Conservation (phyloP, 2,113 vertebrate genomes). For the Oryzias celebensis region DNA sequence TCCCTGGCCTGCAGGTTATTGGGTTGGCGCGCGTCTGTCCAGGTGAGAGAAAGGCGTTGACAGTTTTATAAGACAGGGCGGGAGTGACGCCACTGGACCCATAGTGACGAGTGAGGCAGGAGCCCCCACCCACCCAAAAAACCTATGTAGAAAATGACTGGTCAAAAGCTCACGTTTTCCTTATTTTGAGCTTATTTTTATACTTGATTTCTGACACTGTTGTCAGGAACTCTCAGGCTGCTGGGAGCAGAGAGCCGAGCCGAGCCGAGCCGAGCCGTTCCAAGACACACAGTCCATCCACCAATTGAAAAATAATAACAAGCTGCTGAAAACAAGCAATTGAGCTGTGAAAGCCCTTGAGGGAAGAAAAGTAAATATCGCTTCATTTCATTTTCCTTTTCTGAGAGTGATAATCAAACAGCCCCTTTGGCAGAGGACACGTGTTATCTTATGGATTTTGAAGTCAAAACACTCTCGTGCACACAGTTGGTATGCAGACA, state of each 20-base stretch:
- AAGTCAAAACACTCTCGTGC: constrained; percentile 64
- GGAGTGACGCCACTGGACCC: constrained; percentile 68
- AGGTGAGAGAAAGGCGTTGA: constrained; percentile 76
- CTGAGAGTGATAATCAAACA: constrained; percentile 70
- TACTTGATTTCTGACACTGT: too few species aligned
- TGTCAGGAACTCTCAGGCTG: too few species aligned
- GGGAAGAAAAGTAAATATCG: constrained; percentile 74
- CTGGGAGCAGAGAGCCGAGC: constrained; percentile 43
- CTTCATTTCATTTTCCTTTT: constrained; percentile 71
- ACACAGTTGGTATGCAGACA: constrained; percentile 53
- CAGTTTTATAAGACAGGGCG: constrained; percentile 72
- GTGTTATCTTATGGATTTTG: constrained; percentile 68
- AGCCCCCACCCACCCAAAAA: constrained; percentile 9
- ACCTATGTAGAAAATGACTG: too few species aligned
- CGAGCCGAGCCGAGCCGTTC: constrained; percentile 43
- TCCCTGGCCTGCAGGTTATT: not conserved
- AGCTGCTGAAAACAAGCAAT: constrained; percentile 77
- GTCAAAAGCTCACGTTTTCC: too few species aligned
- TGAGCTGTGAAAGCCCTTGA: constrained; percentile 76
- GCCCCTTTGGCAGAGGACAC: constrained; percentile 25
- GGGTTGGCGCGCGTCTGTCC: constrained; percentile 54
- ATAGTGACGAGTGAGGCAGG: constrained; percentile 55
- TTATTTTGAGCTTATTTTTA: too few species aligned
- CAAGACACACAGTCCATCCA: constrained; percentile 70
- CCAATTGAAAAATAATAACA: constrained; percentile 81